These are phyloP conservation scores for Drosophila neotestacea DNA, from an alignment of 2,888 invertebrate species.

Conservation along the genomic window DNA sequence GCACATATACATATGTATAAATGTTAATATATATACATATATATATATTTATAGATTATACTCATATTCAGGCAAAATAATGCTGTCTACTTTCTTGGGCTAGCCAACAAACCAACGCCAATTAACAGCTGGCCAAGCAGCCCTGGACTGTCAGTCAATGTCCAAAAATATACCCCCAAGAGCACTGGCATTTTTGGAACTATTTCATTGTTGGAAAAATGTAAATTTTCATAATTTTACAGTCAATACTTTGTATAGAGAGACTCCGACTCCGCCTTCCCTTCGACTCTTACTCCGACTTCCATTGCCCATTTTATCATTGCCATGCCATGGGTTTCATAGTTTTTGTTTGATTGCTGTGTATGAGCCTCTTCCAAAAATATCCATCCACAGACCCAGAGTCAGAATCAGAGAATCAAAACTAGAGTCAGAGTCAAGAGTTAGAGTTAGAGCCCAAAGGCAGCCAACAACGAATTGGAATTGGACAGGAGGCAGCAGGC, in stretches of 20 bases:
- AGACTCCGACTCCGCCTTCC: too few species aligned
- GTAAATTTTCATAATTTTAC: conserved; percentile 76
- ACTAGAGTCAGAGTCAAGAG: not conserved
- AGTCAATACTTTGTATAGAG: conserved; percentile 64
- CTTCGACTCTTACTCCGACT: too few species aligned
- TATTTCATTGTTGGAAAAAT: conserved; percentile 66
- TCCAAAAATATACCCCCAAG: conserved; percentile 39
- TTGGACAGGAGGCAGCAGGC: conserved; percentile 55
- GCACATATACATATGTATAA: conserved; percentile 3
- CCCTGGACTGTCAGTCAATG: conserved; percentile 55
- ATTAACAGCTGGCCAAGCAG: conserved; percentile 53
- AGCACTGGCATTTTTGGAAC: conserved; percentile 24
- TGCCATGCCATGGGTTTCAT: conserved; percentile 11
- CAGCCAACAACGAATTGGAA: conserved; percentile 36
- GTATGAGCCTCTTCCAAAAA: conserved; percentile 10
- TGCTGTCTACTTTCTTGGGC: conserved; percentile 36
- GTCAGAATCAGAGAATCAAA: not conserved
- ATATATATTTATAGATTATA: conserved; percentile 34
- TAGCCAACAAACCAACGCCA: conserved; percentile 49
- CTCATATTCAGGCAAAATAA: conserved; percentile 50
- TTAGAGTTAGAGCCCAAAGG: conserved; percentile 33
- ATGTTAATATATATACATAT: not conserved
- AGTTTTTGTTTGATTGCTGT: conserved; percentile 58
- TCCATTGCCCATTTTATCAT: too few species aligned
- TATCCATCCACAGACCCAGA: conserved; percentile 9